These are phyloP conservation scores for Gari tellinella DNA, from an alignment of 2,888 invertebrate genomes.

Conservation along the genomic window DNA sequence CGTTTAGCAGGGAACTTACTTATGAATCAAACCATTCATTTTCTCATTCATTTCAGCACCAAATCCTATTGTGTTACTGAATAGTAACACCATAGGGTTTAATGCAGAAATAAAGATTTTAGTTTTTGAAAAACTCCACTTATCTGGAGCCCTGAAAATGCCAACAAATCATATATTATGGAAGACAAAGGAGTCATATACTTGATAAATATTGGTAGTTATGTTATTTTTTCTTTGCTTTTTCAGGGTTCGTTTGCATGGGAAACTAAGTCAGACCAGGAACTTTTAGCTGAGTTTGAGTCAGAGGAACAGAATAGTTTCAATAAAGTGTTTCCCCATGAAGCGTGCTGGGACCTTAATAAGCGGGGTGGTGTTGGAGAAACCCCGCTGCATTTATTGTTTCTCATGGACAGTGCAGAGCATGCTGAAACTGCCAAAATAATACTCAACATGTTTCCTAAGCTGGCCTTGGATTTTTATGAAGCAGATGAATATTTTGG, in stretches of 20 bases:
- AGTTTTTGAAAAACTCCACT: too few relatives aligned
- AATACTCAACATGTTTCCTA: conserved; percentile 95
- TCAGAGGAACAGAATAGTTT: conserved; percentile 66
- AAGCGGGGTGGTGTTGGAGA: conserved; percentile 98
- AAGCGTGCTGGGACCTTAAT: conserved; percentile 99
- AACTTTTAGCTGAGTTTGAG: conserved; percentile 66
- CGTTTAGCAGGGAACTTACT: too few relatives aligned
- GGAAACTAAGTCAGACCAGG: conserved; percentile 67
- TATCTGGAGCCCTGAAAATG: too few relatives aligned
- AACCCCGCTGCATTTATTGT: conserved; percentile 96
- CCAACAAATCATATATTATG: too few relatives aligned
- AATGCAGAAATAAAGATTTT: too few relatives aligned
- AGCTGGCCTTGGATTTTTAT: conserved; percentile 95
- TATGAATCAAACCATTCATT: too few relatives aligned
- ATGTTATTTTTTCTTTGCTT: conserved; percentile 1
- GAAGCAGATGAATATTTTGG: conserved; percentile 99
- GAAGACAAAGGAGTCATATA: too few relatives aligned
- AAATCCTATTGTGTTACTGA: too few relatives aligned
- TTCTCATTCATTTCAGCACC: too few relatives aligned
- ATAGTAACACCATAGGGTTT: too few relatives aligned
- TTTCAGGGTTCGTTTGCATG: conserved; percentile 59
- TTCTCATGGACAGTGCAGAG: conserved; percentile 95
- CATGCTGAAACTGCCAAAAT: conserved; percentile 94
- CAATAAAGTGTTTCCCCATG: conserved; percentile 80
- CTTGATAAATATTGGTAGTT: too few relatives aligned